Evolutionary conservation across 2,797 vertebrate genomes (phyloP), one percentile per base, ranked within the genome.

Genomic region (Gymnopithys bicolor): DNA sequence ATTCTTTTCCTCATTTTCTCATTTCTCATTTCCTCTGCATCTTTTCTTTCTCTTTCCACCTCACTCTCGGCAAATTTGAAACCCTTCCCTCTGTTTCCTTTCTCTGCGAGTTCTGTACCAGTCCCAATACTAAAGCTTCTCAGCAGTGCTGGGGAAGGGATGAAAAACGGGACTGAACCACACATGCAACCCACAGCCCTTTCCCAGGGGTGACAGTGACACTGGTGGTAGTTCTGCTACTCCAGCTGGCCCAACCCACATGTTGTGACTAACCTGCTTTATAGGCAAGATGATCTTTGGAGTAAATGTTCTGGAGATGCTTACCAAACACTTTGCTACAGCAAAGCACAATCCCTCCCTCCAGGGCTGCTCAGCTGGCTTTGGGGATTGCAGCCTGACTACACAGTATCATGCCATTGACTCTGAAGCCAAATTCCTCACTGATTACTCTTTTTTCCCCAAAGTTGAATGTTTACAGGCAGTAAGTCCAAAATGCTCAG

Each of bases 121-220:
- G 24, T 24, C 21, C 11, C 32, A 78, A 30, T 33, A 18, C 32
- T 22, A 18, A 33, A 49, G 11, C 9, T 92, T 55, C n/a, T 9
- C 35, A 58, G 25, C 12, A 48, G 55, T 5, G 22, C 21, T 27
- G 14, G 13, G 15, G 33, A 73, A 74, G 24, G 35, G 32, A 1
- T 10, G 19, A 39, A 56, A 4, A 14, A 19, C 1, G 2, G 21
- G 7, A 6, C 28, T 69, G 53, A 13, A 55, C 46, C 46, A n/a
- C 30, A 30, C 1, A 0, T 1, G 0, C 10, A 73, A 2, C 39
- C 18, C 37, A 16, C 45, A 53, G 19, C 8, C 21, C 19, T 74
- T 46, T 77, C 35, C 23, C 0, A 17, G 0, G 10, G 8, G 2
- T 53, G 37, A 33, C 0, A 0, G 2, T 53, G 37, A n/a, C 0